Percentiles rank a stretch among this genome's conserved stretches.
Conservation (phyloP, 1,140 invertebrate species). For the Solenopsis fugax region DNA sequence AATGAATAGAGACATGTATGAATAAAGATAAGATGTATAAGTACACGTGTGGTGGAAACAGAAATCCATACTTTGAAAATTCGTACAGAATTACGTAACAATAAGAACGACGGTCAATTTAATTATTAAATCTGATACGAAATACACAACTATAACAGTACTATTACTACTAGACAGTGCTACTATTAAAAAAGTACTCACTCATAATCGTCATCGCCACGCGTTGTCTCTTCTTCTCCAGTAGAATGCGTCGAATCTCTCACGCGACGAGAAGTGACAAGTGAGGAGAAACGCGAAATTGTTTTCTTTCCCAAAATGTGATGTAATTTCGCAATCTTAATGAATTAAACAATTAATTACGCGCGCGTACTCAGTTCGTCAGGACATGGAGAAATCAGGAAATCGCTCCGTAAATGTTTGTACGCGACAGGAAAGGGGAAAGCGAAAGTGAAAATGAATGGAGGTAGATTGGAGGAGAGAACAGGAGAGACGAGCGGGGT, state of each 20-base stretch:
- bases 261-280: not conserved
- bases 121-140: constrained; percentile 4
- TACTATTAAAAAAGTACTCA: constrained; percentile 39
- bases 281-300: not conserved
- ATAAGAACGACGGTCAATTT: not conserved
- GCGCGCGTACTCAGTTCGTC: constrained; percentile 36
- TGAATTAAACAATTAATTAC: constrained; percentile 31
- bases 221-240: constrained; percentile 13
- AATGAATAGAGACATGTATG: not conserved
- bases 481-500: constrained; percentile 48
- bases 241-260: not conserved
- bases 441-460: constrained; percentile 72
- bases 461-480: constrained; percentile 46
- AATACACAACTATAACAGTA: not conserved
- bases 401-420: constrained; percentile 15
- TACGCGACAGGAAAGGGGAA: constrained; percentile 49
- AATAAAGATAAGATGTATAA: not conserved
- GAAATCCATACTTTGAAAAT: not conserved
- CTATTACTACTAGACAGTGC: not conserved
- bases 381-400: constrained; percentile 12
- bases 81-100: not conserved
- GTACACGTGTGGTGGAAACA: not conserved
- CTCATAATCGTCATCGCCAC: not conserved
- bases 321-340: not conserved
- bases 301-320: not conserved